A percentile compares a stretch with the other conserved stretches of the same genome.
phyloP scores from a whole-genome alignment of 2,888 invertebrate genomes.

The Perizoma flavofasciatum region DNA sequence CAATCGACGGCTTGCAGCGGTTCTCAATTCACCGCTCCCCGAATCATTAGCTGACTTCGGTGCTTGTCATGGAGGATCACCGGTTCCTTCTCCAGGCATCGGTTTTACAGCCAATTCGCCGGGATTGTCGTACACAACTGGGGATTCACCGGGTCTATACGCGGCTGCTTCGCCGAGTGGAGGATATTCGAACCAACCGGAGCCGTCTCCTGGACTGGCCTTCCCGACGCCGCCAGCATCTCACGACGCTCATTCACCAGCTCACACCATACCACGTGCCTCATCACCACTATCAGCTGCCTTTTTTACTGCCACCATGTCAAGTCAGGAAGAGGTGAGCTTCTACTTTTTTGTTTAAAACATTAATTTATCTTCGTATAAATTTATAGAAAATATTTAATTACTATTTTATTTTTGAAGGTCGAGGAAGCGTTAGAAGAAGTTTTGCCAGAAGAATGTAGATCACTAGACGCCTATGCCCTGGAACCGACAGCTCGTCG shows the following conservation, averaged over 20 bases:
- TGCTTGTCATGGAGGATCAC: conserved; percentile 87
- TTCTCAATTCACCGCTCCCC: conserved; percentile 90
- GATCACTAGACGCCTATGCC: conserved; percentile 85
- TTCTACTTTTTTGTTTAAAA: conserved; percentile 10
- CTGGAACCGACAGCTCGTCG: conserved; percentile 88
- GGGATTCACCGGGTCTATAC: conserved; percentile 74
- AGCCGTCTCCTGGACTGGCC: conserved; percentile 88
- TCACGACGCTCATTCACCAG: conserved; percentile 90
- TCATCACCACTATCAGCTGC: conserved; percentile 93
- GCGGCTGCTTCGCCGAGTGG: conserved; percentile 71
- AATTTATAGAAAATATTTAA: background rate
- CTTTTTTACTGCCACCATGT: conserved; percentile 93
- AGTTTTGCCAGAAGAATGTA: conserved; percentile 91
- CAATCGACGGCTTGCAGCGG: conserved; percentile 89
- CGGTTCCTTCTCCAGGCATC: conserved; percentile 81
- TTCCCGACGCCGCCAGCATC: conserved; percentile 96
- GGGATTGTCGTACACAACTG: conserved; percentile 91
- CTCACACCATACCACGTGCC: conserved; percentile 86
- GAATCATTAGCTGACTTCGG: conserved; percentile 93
- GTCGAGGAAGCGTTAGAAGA: conserved; percentile 94
- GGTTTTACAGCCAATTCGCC: conserved; percentile 80
- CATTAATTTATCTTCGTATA: background rate
- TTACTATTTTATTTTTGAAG: conserved; percentile 42
- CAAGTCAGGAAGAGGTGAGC: conserved; percentile 90
- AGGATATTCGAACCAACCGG: conserved; percentile 71